A percentile compares a stretch with the other conserved stretches of the same genome.
Evolutionary conservation across 2,888 invertebrate genomes (phyloP).

Genomic region (Busseola fusca): DNA sequence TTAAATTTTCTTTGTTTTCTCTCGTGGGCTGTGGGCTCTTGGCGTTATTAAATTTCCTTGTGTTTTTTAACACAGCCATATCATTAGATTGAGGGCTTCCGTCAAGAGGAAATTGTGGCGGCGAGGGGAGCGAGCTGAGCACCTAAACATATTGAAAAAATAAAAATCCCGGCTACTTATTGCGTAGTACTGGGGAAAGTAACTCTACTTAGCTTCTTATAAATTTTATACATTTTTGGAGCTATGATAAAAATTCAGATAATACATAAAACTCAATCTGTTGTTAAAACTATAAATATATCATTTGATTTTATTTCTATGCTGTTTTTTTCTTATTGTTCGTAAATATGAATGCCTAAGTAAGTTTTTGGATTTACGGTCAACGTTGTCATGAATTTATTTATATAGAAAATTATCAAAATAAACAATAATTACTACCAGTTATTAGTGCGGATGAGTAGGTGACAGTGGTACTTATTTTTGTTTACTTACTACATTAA

Average conservation of each 20-base stretch:
- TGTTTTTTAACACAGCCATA: conserved; percentile 90
- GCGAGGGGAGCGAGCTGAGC: conserved; percentile 84
- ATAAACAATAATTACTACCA: neutral
- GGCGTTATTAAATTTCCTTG: conserved; percentile 89
- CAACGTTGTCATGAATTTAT: neutral
- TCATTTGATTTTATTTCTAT: too few relatives aligned
- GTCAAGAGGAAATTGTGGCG: conserved; percentile 89
- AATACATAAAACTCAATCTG: neutral
- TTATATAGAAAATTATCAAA: too few relatives aligned
- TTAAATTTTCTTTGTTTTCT: conserved; percentile 89
- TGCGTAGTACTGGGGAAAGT: conserved; percentile 60
- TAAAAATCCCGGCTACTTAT: conserved; percentile 88
- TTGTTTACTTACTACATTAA: too few relatives aligned
- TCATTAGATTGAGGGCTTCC: conserved; percentile 90
- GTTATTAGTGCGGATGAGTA: neutral
- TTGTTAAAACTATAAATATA: neutral
- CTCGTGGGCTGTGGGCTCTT: conserved; percentile 79
- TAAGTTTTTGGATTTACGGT: neutral
- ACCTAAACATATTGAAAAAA: conserved; percentile 89
- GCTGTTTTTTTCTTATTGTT: neutral
- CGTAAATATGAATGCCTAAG: neutral
- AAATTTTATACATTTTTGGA: neutral
- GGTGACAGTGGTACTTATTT: neutral
- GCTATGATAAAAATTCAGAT: neutral
- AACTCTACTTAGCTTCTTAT: conserved; percentile 70